A percentile compares a stretch with the other conserved stretches of the same genome.
These are phyloP conservation scores for Peromyscus nudipes DNA, from an alignment of 2,797 vertebrate species.

Conservation along the genomic window DNA sequence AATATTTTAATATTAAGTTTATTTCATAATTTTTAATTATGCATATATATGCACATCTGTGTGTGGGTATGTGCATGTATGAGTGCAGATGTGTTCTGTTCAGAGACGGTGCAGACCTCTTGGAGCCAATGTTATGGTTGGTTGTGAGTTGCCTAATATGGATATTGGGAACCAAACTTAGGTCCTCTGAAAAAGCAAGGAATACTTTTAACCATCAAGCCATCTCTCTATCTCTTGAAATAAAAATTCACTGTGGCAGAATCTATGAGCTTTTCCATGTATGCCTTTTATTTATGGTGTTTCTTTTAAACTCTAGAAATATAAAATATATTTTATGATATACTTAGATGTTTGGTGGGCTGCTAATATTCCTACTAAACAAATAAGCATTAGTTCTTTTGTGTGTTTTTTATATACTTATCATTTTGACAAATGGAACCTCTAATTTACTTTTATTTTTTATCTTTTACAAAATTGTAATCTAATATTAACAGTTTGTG, in stretches of 20 bases:
- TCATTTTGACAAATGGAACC: conserved; percentile 45
- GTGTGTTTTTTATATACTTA: neutral
- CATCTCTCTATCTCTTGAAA: neutral
- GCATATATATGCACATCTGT: neutral
- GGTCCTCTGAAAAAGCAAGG: neutral
- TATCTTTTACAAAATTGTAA: neutral
- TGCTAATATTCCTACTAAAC: conserved; percentile 28
- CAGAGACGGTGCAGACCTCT: neutral
- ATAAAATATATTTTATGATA: conserved; percentile 3
- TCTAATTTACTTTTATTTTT: conserved; percentile 27
- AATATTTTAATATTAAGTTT: too few species aligned
- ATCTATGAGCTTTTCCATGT: neutral
- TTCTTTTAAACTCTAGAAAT: conserved; percentile 1
- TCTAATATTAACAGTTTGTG: neutral
- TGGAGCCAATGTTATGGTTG: neutral
- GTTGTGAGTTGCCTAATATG: too few species aligned
- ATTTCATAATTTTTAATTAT: neutral
- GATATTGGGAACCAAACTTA: neutral
- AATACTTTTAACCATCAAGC: neutral
- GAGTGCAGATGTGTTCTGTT: neutral
- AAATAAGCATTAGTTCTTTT: neutral
- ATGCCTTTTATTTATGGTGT: neutral
- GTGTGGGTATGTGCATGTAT: neutral
- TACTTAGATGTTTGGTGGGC: neutral
- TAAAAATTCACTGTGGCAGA: neutral